Conservation (phyloP, 2,888 invertebrate species). For the Stomorhina lunata region DNA sequence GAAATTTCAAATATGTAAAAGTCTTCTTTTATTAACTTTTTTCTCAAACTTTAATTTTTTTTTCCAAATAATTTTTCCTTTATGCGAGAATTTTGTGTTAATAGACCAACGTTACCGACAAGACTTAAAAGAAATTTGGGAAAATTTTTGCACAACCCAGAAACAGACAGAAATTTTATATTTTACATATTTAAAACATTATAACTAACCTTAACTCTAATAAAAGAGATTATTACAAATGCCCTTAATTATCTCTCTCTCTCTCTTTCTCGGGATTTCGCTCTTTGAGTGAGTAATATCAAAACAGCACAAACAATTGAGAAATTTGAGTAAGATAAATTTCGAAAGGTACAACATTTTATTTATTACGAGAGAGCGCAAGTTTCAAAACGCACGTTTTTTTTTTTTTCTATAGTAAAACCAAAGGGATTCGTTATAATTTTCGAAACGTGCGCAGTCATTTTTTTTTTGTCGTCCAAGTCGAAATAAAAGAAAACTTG, state of each 20-base stretch:
- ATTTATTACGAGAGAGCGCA: conserved; percentile 17
- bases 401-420: background rate
- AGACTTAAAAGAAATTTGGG: conserved; percentile 55
- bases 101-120: conserved; percentile 65
- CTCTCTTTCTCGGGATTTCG: too few relatives aligned
- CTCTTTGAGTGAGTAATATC: too few relatives aligned
- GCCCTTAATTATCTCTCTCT: background rate
- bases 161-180: background rate
- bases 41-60: background rate
- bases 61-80: conserved; percentile 31
- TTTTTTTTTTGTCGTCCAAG: too few relatives aligned
- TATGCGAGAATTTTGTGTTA: conserved; percentile 63
- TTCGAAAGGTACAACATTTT: too few relatives aligned
- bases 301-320: too few relatives aligned
- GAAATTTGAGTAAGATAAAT: too few relatives aligned
- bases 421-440: background rate
- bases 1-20: conserved; percentile 17
- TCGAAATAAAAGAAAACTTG: conserved; percentile 1
- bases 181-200: too few relatives aligned
- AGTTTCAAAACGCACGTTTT: background rate
- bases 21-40: background rate
- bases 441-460: conserved; percentile 42
- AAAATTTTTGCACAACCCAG: conserved; percentile 55
- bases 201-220: conserved; percentile 42
- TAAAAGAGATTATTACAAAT: conserved; percentile 25